phyloP scores from a whole-genome alignment of 2,888 invertebrate species.

The Embidobia sp. region DNA sequence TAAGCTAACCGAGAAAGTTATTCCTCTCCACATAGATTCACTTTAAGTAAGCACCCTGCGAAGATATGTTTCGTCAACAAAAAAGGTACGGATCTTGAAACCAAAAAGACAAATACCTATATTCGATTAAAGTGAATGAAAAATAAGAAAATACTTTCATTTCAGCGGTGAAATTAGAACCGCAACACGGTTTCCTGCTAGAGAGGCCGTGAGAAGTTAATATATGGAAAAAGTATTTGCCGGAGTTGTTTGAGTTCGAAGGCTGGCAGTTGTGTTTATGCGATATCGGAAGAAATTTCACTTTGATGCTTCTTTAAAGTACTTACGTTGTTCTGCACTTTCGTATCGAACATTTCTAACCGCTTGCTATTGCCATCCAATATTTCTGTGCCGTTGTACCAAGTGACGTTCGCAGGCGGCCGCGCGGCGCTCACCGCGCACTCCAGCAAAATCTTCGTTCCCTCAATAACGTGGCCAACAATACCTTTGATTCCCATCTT shows the following conservation, averaged over 20 bases:
- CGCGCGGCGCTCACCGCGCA: slow-evolving; percentile 91
- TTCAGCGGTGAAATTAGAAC: slow-evolving; percentile 17
- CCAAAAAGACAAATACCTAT: too few species aligned
- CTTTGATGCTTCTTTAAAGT: slow-evolving; percentile 53
- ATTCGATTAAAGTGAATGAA: too few species aligned
- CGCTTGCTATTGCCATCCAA: slow-evolving; percentile 75
- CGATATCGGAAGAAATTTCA: slow-evolving; percentile 51
- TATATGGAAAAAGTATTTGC: slow-evolving; percentile 48
- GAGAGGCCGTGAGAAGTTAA: too few species aligned
- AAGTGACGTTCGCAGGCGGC: slow-evolving; percentile 91
- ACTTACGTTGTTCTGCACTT: slow-evolving; percentile 77
- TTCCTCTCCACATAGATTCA: too few species aligned
- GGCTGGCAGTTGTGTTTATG: slow-evolving; percentile 49
- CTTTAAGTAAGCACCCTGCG: too few species aligned
- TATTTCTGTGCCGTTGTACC: slow-evolving; percentile 89
- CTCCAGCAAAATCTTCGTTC: slow-evolving; percentile 89
- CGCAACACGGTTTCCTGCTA: slow-evolving; percentile 9
- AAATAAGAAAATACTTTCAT: too few species aligned
- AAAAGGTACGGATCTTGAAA: too few species aligned
- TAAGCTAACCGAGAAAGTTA: too few species aligned
- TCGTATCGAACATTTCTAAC: slow-evolving; percentile 76
- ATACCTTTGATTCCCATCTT: slow-evolving; percentile 89
- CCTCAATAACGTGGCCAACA: slow-evolving; percentile 90
- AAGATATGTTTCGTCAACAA: too few species aligned
- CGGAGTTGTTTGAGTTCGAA: slow-evolving; percentile 33